A percentile compares a stretch with the other conserved stretches of the same genome.
These are phyloP conservation scores for Aplochiton taeniatus DNA, from an alignment of 2,797 vertebrate genomes.

Conservation along the genomic window DNA sequence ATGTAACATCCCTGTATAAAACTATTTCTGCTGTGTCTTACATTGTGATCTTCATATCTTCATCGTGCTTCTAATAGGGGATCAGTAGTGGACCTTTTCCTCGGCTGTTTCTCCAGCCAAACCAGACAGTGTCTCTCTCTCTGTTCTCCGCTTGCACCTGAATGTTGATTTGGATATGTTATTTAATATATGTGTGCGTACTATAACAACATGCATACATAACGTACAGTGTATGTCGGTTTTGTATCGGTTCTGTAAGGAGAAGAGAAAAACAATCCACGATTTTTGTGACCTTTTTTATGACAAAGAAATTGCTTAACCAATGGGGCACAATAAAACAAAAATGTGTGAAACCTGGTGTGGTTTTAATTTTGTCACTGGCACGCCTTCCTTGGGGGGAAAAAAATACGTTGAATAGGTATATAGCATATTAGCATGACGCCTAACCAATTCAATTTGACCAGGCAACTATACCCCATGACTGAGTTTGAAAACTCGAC, in stretches of 20 bases:
- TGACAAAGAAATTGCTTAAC: constrained; percentile 59
- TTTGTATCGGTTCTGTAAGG: constrained; percentile 76
- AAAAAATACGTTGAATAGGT: too few relatives aligned
- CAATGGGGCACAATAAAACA: constrained; percentile 65
- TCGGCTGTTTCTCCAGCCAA: constrained; percentile 54
- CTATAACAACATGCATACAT: constrained; percentile 64
- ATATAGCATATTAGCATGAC: too few relatives aligned
- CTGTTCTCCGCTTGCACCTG: constrained; percentile 62
- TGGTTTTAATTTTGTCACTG: constrained; percentile 7
- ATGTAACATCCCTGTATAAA: constrained; percentile 57
- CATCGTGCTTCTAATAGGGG: constrained; percentile 69
- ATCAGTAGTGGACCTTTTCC: constrained; percentile 57
- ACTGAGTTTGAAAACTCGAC: too few relatives aligned
- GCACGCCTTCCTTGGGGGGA: neutral
- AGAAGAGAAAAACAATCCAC: constrained; percentile 60
- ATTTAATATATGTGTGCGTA: constrained; percentile 57
- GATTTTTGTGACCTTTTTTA: constrained; percentile 71
- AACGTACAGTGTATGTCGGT: constrained; percentile 58
- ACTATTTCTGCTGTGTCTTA: constrained; percentile 59
- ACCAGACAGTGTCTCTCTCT: constrained; percentile 54
- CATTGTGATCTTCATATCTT: constrained; percentile 62
- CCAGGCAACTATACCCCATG: too few relatives aligned
- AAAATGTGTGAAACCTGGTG: constrained; percentile 48
- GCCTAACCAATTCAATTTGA: too few relatives aligned
- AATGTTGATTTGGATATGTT: constrained; percentile 74